A percentile compares a stretch with the other conserved stretches of the same genome.
These are phyloP conservation scores for Dendroctonus valens DNA, from an alignment of 1,140 invertebrate species.

Conservation along the genomic window DNA sequence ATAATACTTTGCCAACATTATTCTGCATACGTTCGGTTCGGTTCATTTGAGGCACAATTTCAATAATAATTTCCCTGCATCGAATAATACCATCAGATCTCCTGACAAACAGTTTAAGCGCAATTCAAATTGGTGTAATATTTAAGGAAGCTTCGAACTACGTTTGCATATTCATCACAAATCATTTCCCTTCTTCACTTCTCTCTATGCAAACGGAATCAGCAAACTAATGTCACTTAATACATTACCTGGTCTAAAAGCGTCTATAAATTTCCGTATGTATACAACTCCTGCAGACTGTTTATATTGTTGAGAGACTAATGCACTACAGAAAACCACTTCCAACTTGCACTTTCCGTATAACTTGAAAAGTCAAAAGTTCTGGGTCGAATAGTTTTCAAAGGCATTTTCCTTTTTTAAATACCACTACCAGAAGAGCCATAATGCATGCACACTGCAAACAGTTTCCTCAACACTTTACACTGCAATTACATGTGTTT, in stretches of 20 bases:
- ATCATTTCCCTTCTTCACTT: too few species aligned
- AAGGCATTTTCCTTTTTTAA: conserved; percentile 28
- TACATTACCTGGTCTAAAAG: conserved; percentile 11
- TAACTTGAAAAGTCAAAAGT: conserved; percentile 24
- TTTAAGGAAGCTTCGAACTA: too few species aligned
- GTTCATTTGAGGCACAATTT: too few species aligned
- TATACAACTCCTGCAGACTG: conserved; percentile 14
- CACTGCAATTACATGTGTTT: conserved; percentile 28
- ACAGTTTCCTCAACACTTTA: conserved; percentile 29
- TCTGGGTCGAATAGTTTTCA: conserved; percentile 26
- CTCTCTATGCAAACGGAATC: not conserved
- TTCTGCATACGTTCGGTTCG: too few species aligned
- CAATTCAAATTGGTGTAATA: too few species aligned
- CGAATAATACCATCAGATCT: too few species aligned
- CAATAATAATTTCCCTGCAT: too few species aligned
- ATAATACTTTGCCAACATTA: too few species aligned
- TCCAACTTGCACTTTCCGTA: conserved; percentile 28
- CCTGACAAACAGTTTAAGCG: too few species aligned
- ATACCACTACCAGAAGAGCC: conserved; percentile 18
- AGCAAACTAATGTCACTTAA: conserved; percentile 8
- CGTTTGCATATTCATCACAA: too few species aligned
- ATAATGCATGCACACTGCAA: conserved; percentile 28
- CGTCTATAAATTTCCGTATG: conserved; percentile 22
- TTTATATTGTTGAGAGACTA: conserved; percentile 26
- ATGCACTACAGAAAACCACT: conserved; percentile 23